Base-by-base conservation (phyloP, 2,113 vertebrate species). In the Spea multiplicata region DNA sequence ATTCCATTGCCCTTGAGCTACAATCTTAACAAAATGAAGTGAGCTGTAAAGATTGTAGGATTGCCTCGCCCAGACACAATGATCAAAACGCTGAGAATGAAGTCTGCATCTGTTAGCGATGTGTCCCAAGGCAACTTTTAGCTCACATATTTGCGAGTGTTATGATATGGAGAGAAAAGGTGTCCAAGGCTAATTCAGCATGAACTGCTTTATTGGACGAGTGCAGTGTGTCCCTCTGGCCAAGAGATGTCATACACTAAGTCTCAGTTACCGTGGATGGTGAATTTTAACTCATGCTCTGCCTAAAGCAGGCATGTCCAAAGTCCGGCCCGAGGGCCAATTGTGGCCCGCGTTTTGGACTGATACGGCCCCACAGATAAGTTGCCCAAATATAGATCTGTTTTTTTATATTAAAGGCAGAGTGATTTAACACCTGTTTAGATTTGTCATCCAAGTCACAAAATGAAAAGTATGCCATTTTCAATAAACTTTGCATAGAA, bases 151-250 rank as follows among this genome's bases (percentile, higher is more conserved):
- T 79, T 79, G 61, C 68, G 55, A 79, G 76, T 50, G 52, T 79
- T 73, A 80, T 73, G 71, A 80, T 80, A 80, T 80, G 55, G 78
- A 80, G 55, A 53, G 50, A 66, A 53, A 80, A 80, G 70, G 78
- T 80, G 78, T 80, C 71, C 66, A 65, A 67, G 78, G 78, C 64
- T 73, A 80, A 80, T 79, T 65, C 76, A 66, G 76, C 76, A 66
- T 79, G 70, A 79, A 79, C 62, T 44, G 77, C 57, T 73, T 73
- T 66, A 72, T 61, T 66, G 49, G 73, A 16, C 68, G 72, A 70
- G 70, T 49, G 46, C 76, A 59, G 50, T 59, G 14, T 55, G 44
- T 45, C 70, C 76, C 77, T 73, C 70, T 73, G 70, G 70, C 70
- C 70, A 10, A 48, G 66, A 68, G 66, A 72, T 13, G n/a, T 66